Evolutionary conservation across 2,113 vertebrate species (phyloP).

Genomic region (Thunnus maccoyii): DNA sequence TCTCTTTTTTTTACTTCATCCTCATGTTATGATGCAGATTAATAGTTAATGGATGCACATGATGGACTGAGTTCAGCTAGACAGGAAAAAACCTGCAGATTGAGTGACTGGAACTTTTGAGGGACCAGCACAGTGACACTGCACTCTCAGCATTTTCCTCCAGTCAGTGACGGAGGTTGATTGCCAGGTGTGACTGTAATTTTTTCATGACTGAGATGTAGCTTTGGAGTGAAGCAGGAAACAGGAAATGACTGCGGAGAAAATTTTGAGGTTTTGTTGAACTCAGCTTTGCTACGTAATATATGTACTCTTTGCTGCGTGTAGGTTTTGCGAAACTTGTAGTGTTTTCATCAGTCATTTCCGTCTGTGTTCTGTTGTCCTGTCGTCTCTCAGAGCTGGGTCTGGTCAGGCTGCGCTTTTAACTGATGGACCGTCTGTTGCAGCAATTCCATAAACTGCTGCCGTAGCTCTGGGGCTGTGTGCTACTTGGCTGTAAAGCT

Average conservation of each 20-base stretch:
- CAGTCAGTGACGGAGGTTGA: slow-evolving; percentile 24
- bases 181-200: slow-evolving; percentile 58
- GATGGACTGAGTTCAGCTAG: neutral
- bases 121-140: slow-evolving; percentile 19
- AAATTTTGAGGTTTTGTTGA: slow-evolving; percentile 60
- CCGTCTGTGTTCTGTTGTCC: slow-evolving; percentile 26
- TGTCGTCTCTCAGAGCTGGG: slow-evolving; percentile 7
- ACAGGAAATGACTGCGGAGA: slow-evolving; percentile 74
- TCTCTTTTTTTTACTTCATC: slow-evolving; percentile 2
- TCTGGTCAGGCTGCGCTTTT: slow-evolving; percentile 9
- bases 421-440: slow-evolving; percentile 14
- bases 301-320: neutral
- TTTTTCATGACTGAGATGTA: slow-evolving; percentile 38
- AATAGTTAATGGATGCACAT: neutral
- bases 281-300: slow-evolving; percentile 27
- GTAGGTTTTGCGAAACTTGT: neutral
- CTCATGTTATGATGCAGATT: neutral
- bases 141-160: slow-evolving; percentile 33
- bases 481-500: slow-evolving; percentile 35
- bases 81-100: slow-evolving; percentile 3
- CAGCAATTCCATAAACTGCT: slow-evolving; percentile 46
- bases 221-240: slow-evolving; percentile 63
- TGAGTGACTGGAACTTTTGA: neutral
- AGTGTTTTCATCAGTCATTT: slow-evolving; percentile 17
- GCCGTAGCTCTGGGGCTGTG: slow-evolving; percentile 31